Evolutionary conservation across 2,888 invertebrate genomes (phyloP), one percentile per base, ranked within the genome.

Genomic region (Eristalis tenax): DNA sequence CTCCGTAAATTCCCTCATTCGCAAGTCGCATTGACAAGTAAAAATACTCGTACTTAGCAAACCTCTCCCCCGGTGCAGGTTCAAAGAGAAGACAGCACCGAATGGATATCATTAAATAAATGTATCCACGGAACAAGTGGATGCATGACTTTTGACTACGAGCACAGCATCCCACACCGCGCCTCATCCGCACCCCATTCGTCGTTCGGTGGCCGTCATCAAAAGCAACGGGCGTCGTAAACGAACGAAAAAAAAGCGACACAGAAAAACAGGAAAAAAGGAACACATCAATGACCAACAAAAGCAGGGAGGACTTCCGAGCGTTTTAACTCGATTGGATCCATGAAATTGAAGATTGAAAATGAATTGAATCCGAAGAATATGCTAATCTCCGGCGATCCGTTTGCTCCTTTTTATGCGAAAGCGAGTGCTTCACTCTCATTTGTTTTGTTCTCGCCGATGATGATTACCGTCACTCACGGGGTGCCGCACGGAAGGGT

Each of bases 251-350:
- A 59, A 57, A 61, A 22, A 18, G 63, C n/a, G n/a, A n/a, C 13
- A 28, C 4, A 28, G 4, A 8, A 3, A 32, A 63, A 63, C 18
- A 13, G 32, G 18, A 28, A 23, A 35, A 70, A 70, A 18, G 57
- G 1, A 15, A 2, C 43, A 2, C n/a, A 43, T 15, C 43, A 4
- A 43, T n/a, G 43, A 43, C 18, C 43, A 38, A 40, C 35, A 43
- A 70, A 11, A 69, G 13, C 22, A 8, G 18, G 18, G 50, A 77
- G n/a, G 78, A 88, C 88, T 89, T 89, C 89, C 89, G 76, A 89
- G 79, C 89, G 86, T 89, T 89, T 89, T 89, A 89, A 89, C 89
- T 88, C 89, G 89, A 89, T 89, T 89, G 89, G 89, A 89, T 89
- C 75, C 83, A 59, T 87, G 83, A 87, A 87, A 87, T 87, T 87